Evolutionary conservation across 1,140 invertebrate species (phyloP), one percentile per base, ranked within the genome.

Genomic region (Nylanderia fulva): DNA sequence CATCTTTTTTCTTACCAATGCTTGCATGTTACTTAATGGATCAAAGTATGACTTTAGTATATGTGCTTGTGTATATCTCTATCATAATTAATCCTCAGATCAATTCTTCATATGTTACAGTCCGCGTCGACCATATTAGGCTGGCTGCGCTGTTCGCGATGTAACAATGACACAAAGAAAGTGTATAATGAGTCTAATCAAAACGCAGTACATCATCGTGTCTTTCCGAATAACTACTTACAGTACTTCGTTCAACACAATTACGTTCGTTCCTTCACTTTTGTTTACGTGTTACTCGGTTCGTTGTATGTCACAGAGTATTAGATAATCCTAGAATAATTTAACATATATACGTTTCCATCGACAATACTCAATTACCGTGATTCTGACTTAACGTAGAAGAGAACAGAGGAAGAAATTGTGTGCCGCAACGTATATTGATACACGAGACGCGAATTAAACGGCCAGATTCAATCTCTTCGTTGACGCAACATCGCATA

Each of bases 141-240:
- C 24, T 9, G 27, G 29, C 24, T 48, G n/a, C 48, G 7, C 13
- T n/a, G 42, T 27, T 42, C 63, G 33, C 60, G n/a, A n/a, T n/a
- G 15, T 80, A 85, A 85, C 84, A 80, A 80, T 66, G 63, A 52
- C 48, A 54, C 80, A 54, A 69, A 29, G 77, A 64, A 83, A 71
- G 76, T 79, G 42, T 69, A 58, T 75, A 86, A 88, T 87, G 64
- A 85, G 75, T 83, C 76, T 77, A 87, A 88, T 89, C 84, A 89
- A 89, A 87, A 82, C 27, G 52, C 64, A 45, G 54, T 89, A 82
- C 63, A 85, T 88, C 71, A 85, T 39, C 56, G 36, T 45, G 61
- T 45, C 58, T 72, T 75, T 83, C 36, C 45, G 42, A 48, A 18
- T 56, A 29, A 72, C 54, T 29, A 68, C 33, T 33, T 69, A 83